A percentile compares a stretch with the other conserved stretches of the same genome.
Conservation (phyloP, 2,113 vertebrate species). For the Rhizomys pruinosus region DNA sequence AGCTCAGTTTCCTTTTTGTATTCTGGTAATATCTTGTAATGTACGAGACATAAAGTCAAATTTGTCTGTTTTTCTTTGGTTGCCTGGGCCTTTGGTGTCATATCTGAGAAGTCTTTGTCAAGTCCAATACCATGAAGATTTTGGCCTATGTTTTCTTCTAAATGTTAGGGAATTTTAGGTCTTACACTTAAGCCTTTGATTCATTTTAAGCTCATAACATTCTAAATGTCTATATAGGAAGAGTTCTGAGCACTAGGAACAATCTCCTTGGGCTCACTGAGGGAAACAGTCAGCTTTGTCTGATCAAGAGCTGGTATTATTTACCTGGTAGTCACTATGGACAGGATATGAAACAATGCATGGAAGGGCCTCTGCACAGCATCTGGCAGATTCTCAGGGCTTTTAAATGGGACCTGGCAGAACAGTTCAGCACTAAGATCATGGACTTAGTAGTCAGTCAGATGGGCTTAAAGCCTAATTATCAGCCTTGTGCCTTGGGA, state of each 20-base stretch:
- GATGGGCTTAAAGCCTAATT: neutral
- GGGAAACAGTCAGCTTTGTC: neutral
- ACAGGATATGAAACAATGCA: neutral
- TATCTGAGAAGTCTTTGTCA: neutral
- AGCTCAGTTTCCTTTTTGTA: neutral
- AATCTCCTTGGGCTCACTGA: neutral
- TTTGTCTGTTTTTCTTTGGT: slow-evolving; percentile 5
- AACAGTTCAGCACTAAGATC: neutral
- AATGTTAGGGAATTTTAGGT: neutral
- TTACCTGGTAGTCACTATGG: neutral
- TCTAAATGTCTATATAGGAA: slow-evolving; percentile 28
- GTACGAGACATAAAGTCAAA: neutral
- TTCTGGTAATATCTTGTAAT: neutral
- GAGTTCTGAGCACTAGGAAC: slow-evolving; percentile 45
- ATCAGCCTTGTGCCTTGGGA: neutral
- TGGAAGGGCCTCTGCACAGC: neutral
- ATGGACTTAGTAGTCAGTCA: neutral
- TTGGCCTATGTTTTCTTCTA: neutral
- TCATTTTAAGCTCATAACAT: slow-evolving; percentile 11
- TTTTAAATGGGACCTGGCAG: slow-evolving; percentile 26
- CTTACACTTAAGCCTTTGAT: neutral
- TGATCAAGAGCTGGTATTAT: neutral
- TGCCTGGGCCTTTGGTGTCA: neutral
- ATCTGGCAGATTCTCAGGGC: neutral
- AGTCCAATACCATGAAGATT: neutral